Base-by-base conservation (phyloP, 2,113 vertebrate genomes). In the Brienomyrus longianalis region DNA sequence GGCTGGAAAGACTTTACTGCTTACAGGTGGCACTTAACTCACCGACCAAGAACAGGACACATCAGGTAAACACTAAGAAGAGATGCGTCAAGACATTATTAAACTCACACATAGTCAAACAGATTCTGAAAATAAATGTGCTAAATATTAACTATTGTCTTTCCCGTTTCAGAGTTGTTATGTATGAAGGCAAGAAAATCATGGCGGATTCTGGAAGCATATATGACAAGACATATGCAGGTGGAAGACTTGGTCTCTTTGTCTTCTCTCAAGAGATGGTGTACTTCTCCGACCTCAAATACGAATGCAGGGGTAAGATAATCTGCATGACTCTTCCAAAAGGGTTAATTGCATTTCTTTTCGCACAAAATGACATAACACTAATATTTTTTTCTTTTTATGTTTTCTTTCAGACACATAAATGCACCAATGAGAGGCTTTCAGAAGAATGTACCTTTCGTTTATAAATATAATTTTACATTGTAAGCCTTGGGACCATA, bases 211-310 rank as follows among this genome's bases (percentile, higher is more conserved):
- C 98, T 17, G 98, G 98, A 94, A 97, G 97, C 91, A 97, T 99
- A 95, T 97, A 96, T 0, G 98, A 99, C 93, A 99, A 98, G 94
- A 99, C 98, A 1, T 99, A 98, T 1, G 97, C 98, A 84, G 98
- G 98, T 56, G 98, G 98, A 86, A 96, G 98, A 88, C 95, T 99
- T 93, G 98, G 98, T 89, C 91, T 99, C 90, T 99, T 99, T 80
- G 98, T 99, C 93, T 99, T 99, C 95, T 99, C 98, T 91, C 98
- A 99, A 95, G 98, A 99, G 97, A 98, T 99, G 98, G 98, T 98
- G 91, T 99, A 99, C 96, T 99, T 99, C 95, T 99, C 98, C 10
- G 98, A 99, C 93, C 96, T 99, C 93, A 99, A 99, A 97, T 99
- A 99, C 23, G 98, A 99, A 95, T 99, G 98, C 93, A 97, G 96